These are phyloP conservation scores for Trissolcus brochymenae DNA, from an alignment of 2,888 invertebrate species.

Conservation along the genomic window DNA sequence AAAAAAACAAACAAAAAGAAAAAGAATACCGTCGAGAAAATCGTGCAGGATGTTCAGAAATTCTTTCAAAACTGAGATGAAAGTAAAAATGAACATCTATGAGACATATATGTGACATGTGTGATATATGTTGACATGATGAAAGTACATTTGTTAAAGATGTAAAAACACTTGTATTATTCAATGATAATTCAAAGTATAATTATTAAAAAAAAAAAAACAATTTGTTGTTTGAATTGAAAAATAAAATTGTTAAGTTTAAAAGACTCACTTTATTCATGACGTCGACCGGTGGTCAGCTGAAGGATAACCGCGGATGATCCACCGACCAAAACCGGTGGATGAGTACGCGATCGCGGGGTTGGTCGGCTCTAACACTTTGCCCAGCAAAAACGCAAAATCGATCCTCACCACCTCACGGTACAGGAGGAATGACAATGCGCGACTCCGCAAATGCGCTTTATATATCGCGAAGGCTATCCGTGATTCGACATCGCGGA, in stretches of 20 bases:
- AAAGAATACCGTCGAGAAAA: no score
- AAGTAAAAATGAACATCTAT: no score
- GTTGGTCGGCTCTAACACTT: slow-evolving; percentile 28
- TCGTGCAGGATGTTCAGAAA: no score
- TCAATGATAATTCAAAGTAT: no score
- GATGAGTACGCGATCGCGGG: slow-evolving; percentile 36
- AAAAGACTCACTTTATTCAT: slow-evolving; percentile 65
- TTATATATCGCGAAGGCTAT: slow-evolving; percentile 74
- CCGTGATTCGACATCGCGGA: slow-evolving; percentile 74
- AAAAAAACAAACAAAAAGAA: no score
- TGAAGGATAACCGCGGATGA: slow-evolving; percentile 21
- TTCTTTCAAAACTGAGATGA: no score
- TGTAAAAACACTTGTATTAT: no score
- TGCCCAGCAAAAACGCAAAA: slow-evolving; percentile 34
- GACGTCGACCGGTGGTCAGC: slow-evolving; percentile 52
- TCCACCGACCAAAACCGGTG: slow-evolving; percentile 50
- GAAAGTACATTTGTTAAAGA: no score
- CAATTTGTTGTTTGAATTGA: no score
- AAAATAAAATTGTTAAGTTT: background rate
- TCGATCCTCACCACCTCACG: slow-evolving; percentile 63
- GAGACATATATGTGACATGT: no score
- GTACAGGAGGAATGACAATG: slow-evolving; percentile 74
- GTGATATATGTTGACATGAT: no score
- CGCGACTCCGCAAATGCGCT: slow-evolving; percentile 70
- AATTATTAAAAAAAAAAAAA: no score